These are phyloP conservation scores for Diadophis punctatus DNA, from an alignment of 2,113 vertebrate species.

Conservation along the genomic window DNA sequence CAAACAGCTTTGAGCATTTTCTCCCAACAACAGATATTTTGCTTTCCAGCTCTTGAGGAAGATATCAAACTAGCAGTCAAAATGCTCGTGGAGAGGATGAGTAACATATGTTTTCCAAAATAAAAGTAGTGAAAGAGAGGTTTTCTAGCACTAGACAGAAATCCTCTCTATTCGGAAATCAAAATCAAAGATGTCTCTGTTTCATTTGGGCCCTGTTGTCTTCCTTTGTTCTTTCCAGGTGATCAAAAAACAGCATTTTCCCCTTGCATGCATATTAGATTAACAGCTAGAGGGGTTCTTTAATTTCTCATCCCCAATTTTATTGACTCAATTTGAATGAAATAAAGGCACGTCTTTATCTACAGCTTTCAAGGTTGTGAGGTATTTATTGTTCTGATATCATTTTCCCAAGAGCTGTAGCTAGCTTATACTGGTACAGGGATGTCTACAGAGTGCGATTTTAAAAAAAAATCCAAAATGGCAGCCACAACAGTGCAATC, in stretches of 20 bases:
- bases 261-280: background rate
- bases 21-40: background rate
- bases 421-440: background rate
- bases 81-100: background rate
- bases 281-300: background rate
- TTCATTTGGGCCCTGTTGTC: background rate
- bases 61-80: background rate
- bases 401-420: background rate
- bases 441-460: background rate
- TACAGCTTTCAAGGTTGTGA: background rate
- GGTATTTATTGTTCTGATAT: background rate
- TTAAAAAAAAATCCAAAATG: background rate
- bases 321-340: background rate
- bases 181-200: background rate
- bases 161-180: background rate
- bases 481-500: background rate
- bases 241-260: background rate
- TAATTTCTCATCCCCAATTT: background rate
- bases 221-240: background rate
- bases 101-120: background rate
- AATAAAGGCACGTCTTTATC: background rate
- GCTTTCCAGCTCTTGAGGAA: background rate
- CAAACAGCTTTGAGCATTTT: conserved; percentile 29
- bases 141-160: background rate
- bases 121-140: background rate